Base-by-base conservation (phyloP, 2,888 invertebrate genomes). In the Nephrocerus scutellatus region DNA sequence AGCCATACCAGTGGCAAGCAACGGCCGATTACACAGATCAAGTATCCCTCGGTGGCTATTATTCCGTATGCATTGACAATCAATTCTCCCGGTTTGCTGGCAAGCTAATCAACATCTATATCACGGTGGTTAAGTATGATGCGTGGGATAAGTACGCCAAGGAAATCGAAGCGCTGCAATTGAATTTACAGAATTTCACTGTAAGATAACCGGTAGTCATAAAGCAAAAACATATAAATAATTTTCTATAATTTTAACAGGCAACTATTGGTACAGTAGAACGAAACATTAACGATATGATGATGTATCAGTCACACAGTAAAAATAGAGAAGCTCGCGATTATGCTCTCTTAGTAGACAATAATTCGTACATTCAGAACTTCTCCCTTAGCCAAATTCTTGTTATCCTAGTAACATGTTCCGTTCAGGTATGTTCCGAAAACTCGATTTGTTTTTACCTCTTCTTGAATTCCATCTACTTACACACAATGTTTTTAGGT, bases 141-240 rank as follows among this genome's bases (percentile, higher is more conserved):
- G 81, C 88, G 66, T 95, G 95, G 95, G 88, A 91, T 56, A 79
- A 85, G 58, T 92, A 87, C 56, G 80, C 89, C 0, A 82, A 88
- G 62, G 93, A 95, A 69, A 75, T 93, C 15, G 86, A 91, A 59
- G 84, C 84, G 30, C 66, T 91, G 44, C 84, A 91, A 60, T 74
- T 90, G 60, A 86, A 89, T 52, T 88, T 92, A 56, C 80, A 84
- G 51, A 93, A 92, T 65, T 91, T 92, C 56, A 92, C 92, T 30
- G 90, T 88, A 67, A 76, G 53, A 20, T 14, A n/a, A 19, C 23
- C 13, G 19, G 15, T 19, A 34, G 2, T n/a, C 14, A 23, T 9
- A 2, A 14, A 32, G 7, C 16, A 14, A 10, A 9, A 1, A 23
- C 1, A 4, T 13, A 23, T 23, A 14, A 23, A 30, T 37, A 23